phyloP scores from a whole-genome alignment of 2,888 invertebrate genomes.

The Patella ulyssiponensis region DNA sequence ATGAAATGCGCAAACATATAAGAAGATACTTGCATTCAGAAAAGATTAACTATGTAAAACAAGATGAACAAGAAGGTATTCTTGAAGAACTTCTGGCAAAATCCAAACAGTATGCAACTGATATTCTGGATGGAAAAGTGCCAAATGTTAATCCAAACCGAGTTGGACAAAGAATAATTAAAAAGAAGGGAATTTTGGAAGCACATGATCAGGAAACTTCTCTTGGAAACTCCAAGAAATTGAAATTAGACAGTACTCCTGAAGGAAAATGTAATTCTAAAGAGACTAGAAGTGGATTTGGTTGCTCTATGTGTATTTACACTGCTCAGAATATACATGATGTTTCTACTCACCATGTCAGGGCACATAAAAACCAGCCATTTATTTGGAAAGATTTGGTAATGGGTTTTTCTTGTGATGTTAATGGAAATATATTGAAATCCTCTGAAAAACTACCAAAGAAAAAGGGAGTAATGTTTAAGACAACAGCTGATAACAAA shows the following conservation, averaged over 20 bases:
- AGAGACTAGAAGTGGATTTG: background rate
- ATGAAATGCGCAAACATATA: constrained; percentile 43
- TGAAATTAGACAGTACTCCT: constrained; percentile 20
- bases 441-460: background rate
- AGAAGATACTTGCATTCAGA: constrained; percentile 39
- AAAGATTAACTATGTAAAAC: constrained; percentile 39
- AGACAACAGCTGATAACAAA: background rate
- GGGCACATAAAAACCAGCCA: constrained; percentile 17
- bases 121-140: constrained; percentile 28
- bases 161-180: background rate
- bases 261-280: background rate
- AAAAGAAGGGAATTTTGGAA: background rate
- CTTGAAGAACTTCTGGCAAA: constrained; percentile 38
- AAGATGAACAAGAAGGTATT: constrained; percentile 36
- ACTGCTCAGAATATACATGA: constrained; percentile 17
- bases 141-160: constrained; percentile 23
- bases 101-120: constrained; percentile 30
- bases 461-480: background rate
- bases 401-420: constrained; percentile 14
- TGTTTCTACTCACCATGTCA: constrained; percentile 16
- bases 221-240: background rate
- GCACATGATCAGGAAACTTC: background rate
- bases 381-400: constrained; percentile 22
- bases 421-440: constrained; percentile 13
- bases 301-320: constrained; percentile 17